Evolutionary conservation across 2,888 invertebrate genomes (phyloP), one percentile per base, ranked within the genome.

Genomic region (Schizotus pectinicornis): DNA sequence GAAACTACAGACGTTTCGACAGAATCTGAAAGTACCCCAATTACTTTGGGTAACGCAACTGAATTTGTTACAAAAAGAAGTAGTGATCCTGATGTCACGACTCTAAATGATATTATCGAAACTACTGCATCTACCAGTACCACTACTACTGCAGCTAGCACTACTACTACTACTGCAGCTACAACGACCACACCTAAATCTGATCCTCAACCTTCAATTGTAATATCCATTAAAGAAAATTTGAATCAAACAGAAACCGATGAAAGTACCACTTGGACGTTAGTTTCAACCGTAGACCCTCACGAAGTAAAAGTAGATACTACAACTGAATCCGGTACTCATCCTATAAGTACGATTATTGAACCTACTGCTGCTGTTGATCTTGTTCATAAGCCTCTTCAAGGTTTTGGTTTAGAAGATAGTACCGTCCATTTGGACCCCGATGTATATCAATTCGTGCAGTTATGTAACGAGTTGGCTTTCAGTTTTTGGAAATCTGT

Each of bases 401-500:
- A 84, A 63, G 85, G 84, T 48, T 87, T 88, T 65, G 92, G 92
- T 0, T 78, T 93, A 14, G 93, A 93, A 75, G 89, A 88, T 1
- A 93, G 91, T 14, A 88, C 89, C 0, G 83, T 85, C 48, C 81
- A 84, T 68, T 81, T 93, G 30, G 89, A 88, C 56, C 85, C 87
- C 57, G 93, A 94, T 74, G 83, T 94, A 31, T 82, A 86, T n/a
- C 85, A 88, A 54, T 94, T 94, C 74, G 83, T 89, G 0, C 87
- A 88, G 63, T 81, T 94, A 1, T 93, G 93, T 74, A 94, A 94
- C 74, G 92, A 94, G 73, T 76, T 94, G 37, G 92, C 93, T 0
- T 92, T 94, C 69, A 87, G 87, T 67, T 91, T 93, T 74, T 94
- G 93, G 93, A 85, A 85, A 67, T 84, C 88, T 0, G 85, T 91